A percentile compares a stretch with the other conserved stretches of the same genome.
phyloP scores from a whole-genome alignment of 1,140 invertebrate species.

The Ridgeia piscesae region DNA sequence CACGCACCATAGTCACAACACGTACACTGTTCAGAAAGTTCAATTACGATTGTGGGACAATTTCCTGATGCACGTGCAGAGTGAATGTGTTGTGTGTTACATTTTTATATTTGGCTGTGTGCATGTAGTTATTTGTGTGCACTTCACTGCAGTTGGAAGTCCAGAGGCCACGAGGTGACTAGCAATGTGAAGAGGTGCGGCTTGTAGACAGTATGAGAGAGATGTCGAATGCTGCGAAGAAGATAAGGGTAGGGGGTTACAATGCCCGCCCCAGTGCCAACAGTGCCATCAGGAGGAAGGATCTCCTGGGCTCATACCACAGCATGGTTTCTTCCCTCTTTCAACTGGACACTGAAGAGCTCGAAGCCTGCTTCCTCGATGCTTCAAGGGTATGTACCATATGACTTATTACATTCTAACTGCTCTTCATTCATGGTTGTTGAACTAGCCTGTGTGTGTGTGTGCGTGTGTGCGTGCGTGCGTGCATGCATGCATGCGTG shows the following conservation, averaged over 20 bases:
- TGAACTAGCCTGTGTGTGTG: neutral
- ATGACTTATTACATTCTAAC: neutral
- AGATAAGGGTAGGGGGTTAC: neutral
- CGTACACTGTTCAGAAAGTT: no score
- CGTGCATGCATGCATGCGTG: no score
- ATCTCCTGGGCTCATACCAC: conserved; percentile 10
- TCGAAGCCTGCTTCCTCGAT: conserved; percentile 11
- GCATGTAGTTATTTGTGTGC: neutral
- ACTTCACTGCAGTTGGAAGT: neutral
- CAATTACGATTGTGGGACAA: no score
- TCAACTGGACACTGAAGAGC: neutral
- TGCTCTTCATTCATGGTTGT: no score
- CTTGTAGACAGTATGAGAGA: neutral
- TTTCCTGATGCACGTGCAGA: no score
- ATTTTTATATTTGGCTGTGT: neutral
- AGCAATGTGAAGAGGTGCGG: neutral
- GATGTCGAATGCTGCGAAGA: neutral
- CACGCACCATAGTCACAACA: no score
- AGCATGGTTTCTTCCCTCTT: conserved; percentile 10
- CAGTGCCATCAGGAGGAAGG: neutral
- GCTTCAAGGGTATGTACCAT: conserved; percentile 10
- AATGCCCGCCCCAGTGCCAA: neutral
- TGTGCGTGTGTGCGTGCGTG: no score
- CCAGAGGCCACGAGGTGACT: neutral
- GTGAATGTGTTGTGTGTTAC: neutral